phyloP scores from a whole-genome alignment of 2,888 invertebrate genomes.

The Epsilonema sp. region DNA sequence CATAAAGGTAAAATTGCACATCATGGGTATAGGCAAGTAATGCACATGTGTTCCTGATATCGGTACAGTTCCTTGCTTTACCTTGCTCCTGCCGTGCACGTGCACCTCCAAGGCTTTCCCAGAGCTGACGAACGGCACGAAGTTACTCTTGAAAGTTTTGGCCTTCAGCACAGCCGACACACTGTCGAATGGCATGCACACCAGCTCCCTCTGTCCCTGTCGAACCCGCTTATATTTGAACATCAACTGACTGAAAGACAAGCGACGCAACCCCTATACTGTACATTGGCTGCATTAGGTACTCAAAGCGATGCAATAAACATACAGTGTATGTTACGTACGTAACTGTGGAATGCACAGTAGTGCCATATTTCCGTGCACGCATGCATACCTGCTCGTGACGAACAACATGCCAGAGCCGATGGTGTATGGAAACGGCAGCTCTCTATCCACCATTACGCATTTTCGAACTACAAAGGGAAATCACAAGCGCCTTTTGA shows the following conservation, averaged over 20 bases:
- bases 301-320: too few relatives aligned
- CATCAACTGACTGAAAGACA: not conserved
- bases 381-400: conserved; percentile 13
- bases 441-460: conserved; percentile 18
- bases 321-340: not conserved
- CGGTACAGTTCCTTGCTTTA: too few relatives aligned
- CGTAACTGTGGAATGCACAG: not conserved
- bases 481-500: too few relatives aligned
- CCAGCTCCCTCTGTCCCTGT: not conserved
- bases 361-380: too few relatives aligned
- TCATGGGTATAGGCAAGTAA: too few relatives aligned
- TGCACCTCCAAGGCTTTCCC: not conserved
- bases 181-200: not conserved
- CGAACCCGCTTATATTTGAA: not conserved
- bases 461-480: too few relatives aligned
- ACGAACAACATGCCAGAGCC: conserved; percentile 17
- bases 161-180: not conserved
- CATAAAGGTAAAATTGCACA: too few relatives aligned
- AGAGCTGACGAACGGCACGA: not conserved
- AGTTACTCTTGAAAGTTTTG: not conserved
- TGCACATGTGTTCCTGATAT: too few relatives aligned
- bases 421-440: conserved; percentile 16
- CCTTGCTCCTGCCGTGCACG: not conserved
- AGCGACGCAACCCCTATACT: too few relatives aligned
- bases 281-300: too few relatives aligned